Percentiles rank a stretch among this genome's conserved stretches.
Evolutionary conservation across 2,113 vertebrate species (phyloP).

Genomic region (Theristicus caerulescens): DNA sequence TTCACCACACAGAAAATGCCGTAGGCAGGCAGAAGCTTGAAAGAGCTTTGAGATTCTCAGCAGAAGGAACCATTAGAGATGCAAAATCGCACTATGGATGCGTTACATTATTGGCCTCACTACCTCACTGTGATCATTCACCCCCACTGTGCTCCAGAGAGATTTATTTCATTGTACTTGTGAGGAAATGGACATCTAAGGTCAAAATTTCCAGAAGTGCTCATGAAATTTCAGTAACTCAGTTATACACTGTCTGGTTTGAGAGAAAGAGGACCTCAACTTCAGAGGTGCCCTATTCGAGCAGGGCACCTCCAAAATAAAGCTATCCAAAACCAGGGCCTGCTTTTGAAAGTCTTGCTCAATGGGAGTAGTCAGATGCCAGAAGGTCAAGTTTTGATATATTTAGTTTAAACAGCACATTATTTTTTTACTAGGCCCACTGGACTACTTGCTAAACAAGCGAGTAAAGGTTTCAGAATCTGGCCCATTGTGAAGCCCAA

Average conservation of each 20-base stretch:
- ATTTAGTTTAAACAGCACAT: neutral
- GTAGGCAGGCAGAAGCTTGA: neutral
- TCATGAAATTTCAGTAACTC: neutral
- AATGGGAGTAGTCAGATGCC: neutral
- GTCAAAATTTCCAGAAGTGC: neutral
- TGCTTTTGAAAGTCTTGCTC: neutral
- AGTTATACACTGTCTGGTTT: neutral
- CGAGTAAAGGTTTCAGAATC: neutral
- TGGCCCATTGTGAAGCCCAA: neutral
- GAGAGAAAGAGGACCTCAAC: neutral
- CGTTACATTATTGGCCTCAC: accelerated
- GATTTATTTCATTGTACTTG: neutral
- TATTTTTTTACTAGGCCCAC: neutral
- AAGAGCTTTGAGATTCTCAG: neutral
- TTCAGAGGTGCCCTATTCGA: neutral
- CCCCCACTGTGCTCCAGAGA: neutral
- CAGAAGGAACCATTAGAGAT: neutral
- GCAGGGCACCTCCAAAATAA: neutral
- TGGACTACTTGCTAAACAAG: neutral
- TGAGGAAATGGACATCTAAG: neutral
- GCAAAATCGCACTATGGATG: neutral
- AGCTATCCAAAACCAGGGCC: neutral
- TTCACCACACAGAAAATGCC: neutral
- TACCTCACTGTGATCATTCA: neutral
- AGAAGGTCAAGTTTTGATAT: neutral